Percentiles rank a stretch among this genome's conserved stretches.
Evolutionary conservation across 2,888 invertebrate genomes (phyloP).

Genomic region (Sesamia inferens): DNA sequence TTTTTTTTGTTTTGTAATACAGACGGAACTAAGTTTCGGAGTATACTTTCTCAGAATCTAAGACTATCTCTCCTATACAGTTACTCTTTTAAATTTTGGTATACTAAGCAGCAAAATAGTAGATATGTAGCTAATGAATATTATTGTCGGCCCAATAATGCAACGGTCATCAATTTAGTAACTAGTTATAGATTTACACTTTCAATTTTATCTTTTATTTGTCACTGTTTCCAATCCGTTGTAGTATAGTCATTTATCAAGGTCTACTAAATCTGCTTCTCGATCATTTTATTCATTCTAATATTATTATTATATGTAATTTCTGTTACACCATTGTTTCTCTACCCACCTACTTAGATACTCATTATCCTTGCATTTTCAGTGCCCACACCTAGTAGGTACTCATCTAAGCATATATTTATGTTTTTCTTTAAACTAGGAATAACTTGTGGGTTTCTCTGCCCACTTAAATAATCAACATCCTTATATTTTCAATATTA

Average conservation of each 20-base stretch:
- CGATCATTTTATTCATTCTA: neutral
- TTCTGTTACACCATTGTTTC: too few species aligned
- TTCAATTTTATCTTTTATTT: neutral
- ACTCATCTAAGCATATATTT: too few species aligned
- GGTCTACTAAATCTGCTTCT: neutral
- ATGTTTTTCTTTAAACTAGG: too few species aligned
- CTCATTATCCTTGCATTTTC: conserved; percentile 1
- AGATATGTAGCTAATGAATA: neutral
- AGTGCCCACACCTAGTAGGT: neutral
- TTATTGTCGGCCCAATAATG: neutral
- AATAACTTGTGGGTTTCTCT: neutral
- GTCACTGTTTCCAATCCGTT: neutral
- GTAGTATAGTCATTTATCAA: neutral
- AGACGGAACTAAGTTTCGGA: neutral
- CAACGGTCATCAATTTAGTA: neutral
- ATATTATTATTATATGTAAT: neutral
- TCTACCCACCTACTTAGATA: neutral
- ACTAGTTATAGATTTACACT: neutral
- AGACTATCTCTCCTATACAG: neutral
- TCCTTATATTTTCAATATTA: conserved; percentile 3
- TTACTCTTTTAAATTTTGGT: neutral
- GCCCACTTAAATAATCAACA: conserved; percentile 3
- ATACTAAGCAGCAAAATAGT: neutral
- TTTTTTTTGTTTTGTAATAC: neutral
- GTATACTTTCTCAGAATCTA: neutral